Evolutionary conservation across 64 coral and sea anemone genomes (phyloP).

Genomic region (Orbicella faveolata): DNA sequence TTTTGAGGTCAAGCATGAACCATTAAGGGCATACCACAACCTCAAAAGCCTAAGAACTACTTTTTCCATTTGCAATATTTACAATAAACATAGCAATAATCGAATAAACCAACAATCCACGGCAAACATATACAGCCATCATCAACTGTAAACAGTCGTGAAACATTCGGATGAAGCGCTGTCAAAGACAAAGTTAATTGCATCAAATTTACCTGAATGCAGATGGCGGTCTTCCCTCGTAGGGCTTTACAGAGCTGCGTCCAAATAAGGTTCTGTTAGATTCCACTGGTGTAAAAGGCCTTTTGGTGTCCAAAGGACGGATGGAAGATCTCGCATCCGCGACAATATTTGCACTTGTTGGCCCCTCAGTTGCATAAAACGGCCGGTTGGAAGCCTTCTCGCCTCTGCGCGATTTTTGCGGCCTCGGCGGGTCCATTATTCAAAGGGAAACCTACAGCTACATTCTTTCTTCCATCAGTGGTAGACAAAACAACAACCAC

Average conservation of each 20-base stretch:
- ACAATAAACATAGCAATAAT: conserved; percentile 1
- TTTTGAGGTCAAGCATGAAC: neutral
- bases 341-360: conserved; percentile 67
- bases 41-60: neutral
- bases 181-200: conserved; percentile 9
- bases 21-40: neutral
- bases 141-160: neutral
- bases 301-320: conserved; percentile 53
- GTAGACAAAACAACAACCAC: conserved; percentile 10
- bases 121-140: neutral
- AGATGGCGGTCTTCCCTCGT: conserved; percentile 62
- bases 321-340: conserved; percentile 56
- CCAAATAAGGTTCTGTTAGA: conserved; percentile 57
- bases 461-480: neutral
- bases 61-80: neutral
- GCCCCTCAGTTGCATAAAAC: conserved; percentile 48
- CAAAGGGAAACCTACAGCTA: neutral
- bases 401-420: conserved; percentile 35
- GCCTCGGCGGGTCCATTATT: conserved; percentile 1
- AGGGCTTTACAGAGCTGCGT: neutral
- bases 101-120: neutral
- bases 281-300: conserved; percentile 66
- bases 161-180: neutral
- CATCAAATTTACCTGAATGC: conserved; percentile 39
- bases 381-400: conserved; percentile 33